A percentile compares a stretch with the other conserved stretches of the same genome.
These are phyloP conservation scores for Caenorhabditis sinica DNA, from an alignment of 2,888 invertebrate genomes.

Conservation along the genomic window DNA sequence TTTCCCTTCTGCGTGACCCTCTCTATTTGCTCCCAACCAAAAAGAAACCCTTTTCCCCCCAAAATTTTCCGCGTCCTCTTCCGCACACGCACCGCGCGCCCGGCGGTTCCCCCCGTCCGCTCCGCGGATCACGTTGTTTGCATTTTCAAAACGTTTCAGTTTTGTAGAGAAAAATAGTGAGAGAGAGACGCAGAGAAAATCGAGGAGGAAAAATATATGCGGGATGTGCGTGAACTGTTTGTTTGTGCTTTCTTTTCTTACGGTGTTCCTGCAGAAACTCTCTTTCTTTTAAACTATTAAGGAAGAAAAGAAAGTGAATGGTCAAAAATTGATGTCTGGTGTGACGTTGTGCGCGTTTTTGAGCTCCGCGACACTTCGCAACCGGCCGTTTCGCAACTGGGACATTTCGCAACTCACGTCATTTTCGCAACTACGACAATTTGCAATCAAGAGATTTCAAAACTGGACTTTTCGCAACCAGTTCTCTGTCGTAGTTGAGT, in stretches of 20 bases:
- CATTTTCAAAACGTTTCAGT: constrained; percentile 54
- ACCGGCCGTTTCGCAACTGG: too few relatives aligned
- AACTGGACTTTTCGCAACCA: too few relatives aligned
- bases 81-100: constrained; percentile 57
- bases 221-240: constrained; percentile 1
- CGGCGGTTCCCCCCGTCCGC: constrained; percentile 8
- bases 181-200: neutral
- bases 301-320: neutral
- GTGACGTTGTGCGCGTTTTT: too few relatives aligned
- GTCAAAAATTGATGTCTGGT: constrained; percentile 6
- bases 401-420: too few relatives aligned
- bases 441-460: too few relatives aligned
- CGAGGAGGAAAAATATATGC: neutral
- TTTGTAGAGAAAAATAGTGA: constrained; percentile 16
- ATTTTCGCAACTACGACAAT: too few relatives aligned
- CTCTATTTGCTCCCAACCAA: constrained; percentile 30
- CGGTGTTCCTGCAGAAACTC: neutral
- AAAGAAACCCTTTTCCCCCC: neutral
- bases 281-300: too few relatives aligned
- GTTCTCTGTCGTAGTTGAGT: too few relatives aligned
- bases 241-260: too few relatives aligned
- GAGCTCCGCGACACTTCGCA: too few relatives aligned
- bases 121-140: constrained; percentile 52
- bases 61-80: constrained; percentile 64
- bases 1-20: constrained; percentile 66